These are phyloP conservation scores for Dryocosmus kuriphilus DNA, from an alignment of 2,888 invertebrate genomes.

Conservation along the genomic window DNA sequence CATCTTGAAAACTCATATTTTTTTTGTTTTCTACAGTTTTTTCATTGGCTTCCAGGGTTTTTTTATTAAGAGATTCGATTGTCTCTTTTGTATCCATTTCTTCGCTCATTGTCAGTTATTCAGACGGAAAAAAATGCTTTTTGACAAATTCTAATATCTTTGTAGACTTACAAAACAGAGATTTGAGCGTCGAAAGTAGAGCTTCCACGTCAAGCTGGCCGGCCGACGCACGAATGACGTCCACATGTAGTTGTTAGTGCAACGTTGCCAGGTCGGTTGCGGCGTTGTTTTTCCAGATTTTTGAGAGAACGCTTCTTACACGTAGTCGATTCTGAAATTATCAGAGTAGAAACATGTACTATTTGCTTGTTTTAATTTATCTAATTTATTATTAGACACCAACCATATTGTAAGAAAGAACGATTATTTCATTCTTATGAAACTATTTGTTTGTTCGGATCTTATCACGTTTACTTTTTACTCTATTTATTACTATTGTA, in stretches of 20 bases:
- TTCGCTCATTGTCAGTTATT: slow-evolving; percentile 15
- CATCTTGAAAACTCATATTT: not conserved
- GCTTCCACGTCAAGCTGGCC: not conserved
- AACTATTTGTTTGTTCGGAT: too few relatives aligned
- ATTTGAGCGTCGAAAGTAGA: not conserved
- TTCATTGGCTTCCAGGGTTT: too few relatives aligned
- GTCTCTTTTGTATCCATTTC: not conserved
- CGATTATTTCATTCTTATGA: too few relatives aligned
- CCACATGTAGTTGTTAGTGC: not conserved
- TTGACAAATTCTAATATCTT: not conserved
- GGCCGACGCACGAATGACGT: not conserved
- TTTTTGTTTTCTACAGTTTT: not conserved
- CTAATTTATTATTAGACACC: not conserved
- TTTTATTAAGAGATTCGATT: not conserved
- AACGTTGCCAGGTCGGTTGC: not conserved
- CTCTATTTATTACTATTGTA: too few relatives aligned
- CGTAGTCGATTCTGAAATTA: not conserved
- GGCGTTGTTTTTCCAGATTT: slow-evolving; percentile 12
- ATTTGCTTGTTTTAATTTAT: not conserved
- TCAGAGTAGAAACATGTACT: not conserved
- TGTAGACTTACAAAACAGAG: not conserved
- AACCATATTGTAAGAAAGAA: too few relatives aligned
- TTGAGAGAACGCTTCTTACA: not conserved
- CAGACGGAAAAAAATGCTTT: not conserved
- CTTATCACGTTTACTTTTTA: too few relatives aligned